Evolutionary conservation across 2,113 vertebrate genomes (phyloP), one percentile per base, ranked within the genome.

Genomic region (Pedetes capensis): DNA sequence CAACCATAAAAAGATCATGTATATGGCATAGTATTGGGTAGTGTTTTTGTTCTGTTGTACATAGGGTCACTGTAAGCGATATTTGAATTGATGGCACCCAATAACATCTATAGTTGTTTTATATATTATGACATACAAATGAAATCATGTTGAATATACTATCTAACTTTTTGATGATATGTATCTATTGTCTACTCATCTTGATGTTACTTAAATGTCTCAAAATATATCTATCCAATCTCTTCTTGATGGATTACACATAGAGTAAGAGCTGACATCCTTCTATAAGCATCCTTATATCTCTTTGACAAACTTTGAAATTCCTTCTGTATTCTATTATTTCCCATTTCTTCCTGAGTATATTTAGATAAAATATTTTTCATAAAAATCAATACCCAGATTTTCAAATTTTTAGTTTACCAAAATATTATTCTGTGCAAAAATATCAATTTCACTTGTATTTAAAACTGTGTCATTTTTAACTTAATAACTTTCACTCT

Each of bases 351-450:
- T 63, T 83, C n/a, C 44, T 63, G 3, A 51, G 8, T 82, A 32
- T 16, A 76, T 68, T 81, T 86, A 32, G 14, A 27, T 61, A 51
- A 57, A 17, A 68, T 27, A 42, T 74, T 66, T 74, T 68, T 39
- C 12, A 44, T 68, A 72, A 94, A 95, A 87, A 63, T 39, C 2
- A 83, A 47, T 69, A 78, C 17, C 32, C 0, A n/a, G 22, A 14
- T 76, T 82, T 94, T 87, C 32, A 91, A 51, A 66, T 29, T 83
- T 82, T 76, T 63, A 71, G 29, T 32, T 76, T 92, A 42, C 74
- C 0, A 44, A 61, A 51, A 16, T 29, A 61, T 11, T 47, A 63
- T 78, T 82, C 0, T 47, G 37, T 71, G 42, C 66, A 76, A 94
- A 82, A 87, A 63, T 59, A 4, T 47, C 9, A 44, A 13, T 47